Base-by-base conservation (phyloP, 1,140 invertebrate species). In the Micrasema minimum region DNA sequence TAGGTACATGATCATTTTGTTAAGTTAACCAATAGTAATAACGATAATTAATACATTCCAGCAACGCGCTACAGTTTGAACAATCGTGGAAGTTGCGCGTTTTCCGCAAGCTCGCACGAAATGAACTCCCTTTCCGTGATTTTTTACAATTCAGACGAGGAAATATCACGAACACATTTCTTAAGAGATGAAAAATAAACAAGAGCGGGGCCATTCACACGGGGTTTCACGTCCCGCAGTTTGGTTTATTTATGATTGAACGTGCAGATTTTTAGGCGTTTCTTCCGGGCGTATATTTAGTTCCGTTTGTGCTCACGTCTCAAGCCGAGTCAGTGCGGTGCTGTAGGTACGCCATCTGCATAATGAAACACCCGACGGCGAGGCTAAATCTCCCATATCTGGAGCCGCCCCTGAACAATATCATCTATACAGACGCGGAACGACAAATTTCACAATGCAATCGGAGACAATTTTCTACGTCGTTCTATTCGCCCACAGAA, bases 181-280 rank as follows among this genome's bases (percentile, higher is more conserved):
- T 62, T 62, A 43, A 43, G 57, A 62, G 41, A 66, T 66, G 64
- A 66, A 66, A 66, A 66, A 51, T 51, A 66, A 66, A 66, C 46
- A 66, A 66, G 46, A 38, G 46, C 64, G 64, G 57, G 57, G 43
- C 48, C 14, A 59, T 66, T 66, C 69, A 31, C 55, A 64, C 71
- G 45, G 48, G n/a, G 16, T 4, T 14, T 64, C 69, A 71, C 69
- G 69, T 68, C 62, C 23, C 57, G 26, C 69, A 71, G 69, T 71
- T 68, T 65, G 66, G 72, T 73, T n/a, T 73, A 73, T 73, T 73
- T 73, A 73, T 73, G 72, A 73, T 66, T 73, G 67, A 73, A 73
- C 72, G 72, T 73, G 72, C 72, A 73, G 72, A 73, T 73, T 72
- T n/a, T 72, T 72, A 72, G 71, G 71, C 71, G 71, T 72, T 62